Evolutionary conservation across 1,140 invertebrate species (phyloP).

Genomic region (Lepidotrigona ventralis): DNA sequence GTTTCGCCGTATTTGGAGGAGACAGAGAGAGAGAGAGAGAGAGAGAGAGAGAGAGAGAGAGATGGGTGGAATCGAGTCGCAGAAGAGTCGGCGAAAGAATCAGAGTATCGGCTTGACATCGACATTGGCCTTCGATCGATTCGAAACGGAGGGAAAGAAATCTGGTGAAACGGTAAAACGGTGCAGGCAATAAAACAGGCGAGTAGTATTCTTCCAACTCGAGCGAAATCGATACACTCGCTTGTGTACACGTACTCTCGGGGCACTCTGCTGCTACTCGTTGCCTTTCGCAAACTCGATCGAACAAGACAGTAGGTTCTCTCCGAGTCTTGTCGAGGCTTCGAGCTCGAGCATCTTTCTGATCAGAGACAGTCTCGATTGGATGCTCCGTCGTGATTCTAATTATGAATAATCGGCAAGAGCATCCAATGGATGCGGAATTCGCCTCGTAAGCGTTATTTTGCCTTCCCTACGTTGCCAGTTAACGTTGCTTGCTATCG

Average conservation of each 20-base stretch:
- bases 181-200: neutral
- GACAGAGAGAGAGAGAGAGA: no score
- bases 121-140: conserved; percentile 37
- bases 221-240: conserved; percentile 12
- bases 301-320: conserved; percentile 21
- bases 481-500: neutral
- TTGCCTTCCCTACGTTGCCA: no score
- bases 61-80: neutral
- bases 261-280: neutral
- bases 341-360: conserved; percentile 58
- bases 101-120: neutral
- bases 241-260: no score
- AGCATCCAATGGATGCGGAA: conserved; percentile 35
- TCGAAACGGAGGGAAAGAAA: conserved; percentile 6
- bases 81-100: neutral
- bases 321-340: neutral
- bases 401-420: conserved; percentile 70
- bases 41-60: no score
- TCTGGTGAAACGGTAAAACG: neutral
- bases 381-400: conserved; percentile 59
- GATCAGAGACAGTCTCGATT: conserved; percentile 69
- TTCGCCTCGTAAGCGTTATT: conserved; percentile 53
- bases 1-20: neutral
- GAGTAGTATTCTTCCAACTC: neutral
- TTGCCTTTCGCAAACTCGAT: conserved; percentile 21